Percentiles rank a stretch among this genome's conserved stretches.
These are phyloP conservation scores for Avahi laniger DNA, from an alignment of 2,797 vertebrate species.

Conservation along the genomic window DNA sequence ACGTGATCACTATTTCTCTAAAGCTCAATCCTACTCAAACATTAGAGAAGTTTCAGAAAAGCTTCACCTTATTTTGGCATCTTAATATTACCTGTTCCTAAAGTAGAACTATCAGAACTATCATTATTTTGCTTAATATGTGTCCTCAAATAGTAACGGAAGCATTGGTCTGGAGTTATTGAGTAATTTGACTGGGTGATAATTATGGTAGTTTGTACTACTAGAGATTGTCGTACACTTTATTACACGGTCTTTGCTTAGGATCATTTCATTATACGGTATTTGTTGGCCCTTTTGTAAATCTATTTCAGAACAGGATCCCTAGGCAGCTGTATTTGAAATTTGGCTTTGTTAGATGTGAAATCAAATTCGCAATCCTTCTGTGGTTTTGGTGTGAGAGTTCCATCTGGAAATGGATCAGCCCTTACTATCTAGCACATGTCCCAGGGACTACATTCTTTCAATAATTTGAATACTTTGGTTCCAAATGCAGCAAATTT, in stretches of 20 bases:
- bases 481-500: slow-evolving; percentile 24
- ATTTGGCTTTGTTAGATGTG: slow-evolving; percentile 59
- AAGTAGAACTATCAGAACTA: background rate
- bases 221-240: background rate
- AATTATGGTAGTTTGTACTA: background rate
- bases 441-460: background rate
- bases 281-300: slow-evolving; percentile 66
- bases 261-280: slow-evolving; percentile 67
- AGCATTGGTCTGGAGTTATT: background rate
- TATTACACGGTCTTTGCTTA: slow-evolving; percentile 53
- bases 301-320: slow-evolving; percentile 66
- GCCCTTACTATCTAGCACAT: slow-evolving; percentile 1
- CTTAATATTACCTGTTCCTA: background rate
- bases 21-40: background rate
- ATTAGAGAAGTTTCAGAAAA: background rate
- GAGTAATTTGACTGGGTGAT: background rate
- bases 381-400: slow-evolving; percentile 13
- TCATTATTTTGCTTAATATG: background rate
- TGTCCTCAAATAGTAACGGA: background rate
- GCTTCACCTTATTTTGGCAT: background rate
- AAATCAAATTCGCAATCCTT: slow-evolving; percentile 62
- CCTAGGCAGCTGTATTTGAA: slow-evolving; percentile 68
- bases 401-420: slow-evolving; percentile 36
- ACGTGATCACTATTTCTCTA: background rate
- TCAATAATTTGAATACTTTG: background rate